Conservation (phyloP, 2,113 vertebrate genomes). For the Myotis davidii region DNA sequence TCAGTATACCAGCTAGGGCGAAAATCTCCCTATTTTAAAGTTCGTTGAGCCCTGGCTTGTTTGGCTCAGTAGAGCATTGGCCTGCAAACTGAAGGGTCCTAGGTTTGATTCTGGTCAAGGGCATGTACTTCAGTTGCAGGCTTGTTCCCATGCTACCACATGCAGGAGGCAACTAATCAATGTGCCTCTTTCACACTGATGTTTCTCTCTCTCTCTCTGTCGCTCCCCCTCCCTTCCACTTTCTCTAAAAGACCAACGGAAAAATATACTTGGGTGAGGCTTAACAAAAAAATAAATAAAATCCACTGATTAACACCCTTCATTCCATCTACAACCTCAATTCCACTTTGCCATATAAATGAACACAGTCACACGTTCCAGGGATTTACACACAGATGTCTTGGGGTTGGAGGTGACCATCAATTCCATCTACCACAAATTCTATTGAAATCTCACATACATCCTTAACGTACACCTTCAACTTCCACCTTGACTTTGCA, state of each 20-base stretch:
- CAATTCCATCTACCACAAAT: conserved; percentile 5
- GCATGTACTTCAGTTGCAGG: neutral
- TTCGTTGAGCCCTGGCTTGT: neutral
- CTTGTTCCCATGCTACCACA: neutral
- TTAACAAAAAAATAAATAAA: neutral
- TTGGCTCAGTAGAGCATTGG: neutral
- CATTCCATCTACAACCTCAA: neutral
- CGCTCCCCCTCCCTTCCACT: neutral
- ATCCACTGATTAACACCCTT: neutral
- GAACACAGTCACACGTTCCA: conserved; percentile 27
- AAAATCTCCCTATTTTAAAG: no score
- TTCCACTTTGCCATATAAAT: conserved; percentile 2
- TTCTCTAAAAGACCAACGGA: neutral
- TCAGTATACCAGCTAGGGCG: neutral
- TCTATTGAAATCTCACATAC: neutral
- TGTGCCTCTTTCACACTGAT: neutral
- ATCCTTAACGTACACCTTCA: neutral
- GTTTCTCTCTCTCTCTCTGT: neutral
- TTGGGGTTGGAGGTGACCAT: neutral
- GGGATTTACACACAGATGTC: neutral
- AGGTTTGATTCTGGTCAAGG: neutral
- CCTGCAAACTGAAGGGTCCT: neutral
- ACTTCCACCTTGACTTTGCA: neutral
- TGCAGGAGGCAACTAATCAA: neutral
- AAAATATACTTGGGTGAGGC: no score